phyloP scores from a whole-genome alignment of 2,888 invertebrate genomes.

The Hartigia nigra region DNA sequence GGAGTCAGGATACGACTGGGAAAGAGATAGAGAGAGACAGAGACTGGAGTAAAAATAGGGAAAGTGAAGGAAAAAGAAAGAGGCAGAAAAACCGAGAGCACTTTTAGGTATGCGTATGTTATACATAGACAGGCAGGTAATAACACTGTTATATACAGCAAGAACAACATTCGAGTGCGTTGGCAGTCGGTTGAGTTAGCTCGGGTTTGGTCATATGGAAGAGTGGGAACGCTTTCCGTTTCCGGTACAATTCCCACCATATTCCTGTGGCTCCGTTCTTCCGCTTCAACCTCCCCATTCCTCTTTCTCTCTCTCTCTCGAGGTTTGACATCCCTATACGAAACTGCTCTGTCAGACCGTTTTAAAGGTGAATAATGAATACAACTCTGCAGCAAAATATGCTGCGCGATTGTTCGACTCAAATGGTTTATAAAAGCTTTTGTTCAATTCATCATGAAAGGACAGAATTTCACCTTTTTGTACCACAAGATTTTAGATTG shows the following conservation, averaged over 20 bases:
- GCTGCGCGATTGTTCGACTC: neutral
- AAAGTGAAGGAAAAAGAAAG: too few species aligned
- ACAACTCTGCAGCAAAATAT: neutral
- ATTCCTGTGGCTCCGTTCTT: conserved; percentile 33
- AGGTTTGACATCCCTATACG: neutral
- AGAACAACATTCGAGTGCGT: neutral
- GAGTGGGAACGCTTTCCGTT: conserved; percentile 47
- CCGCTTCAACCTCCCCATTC: conserved; percentile 17
- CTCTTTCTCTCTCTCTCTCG: neutral
- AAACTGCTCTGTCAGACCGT: neutral
- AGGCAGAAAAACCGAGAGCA: too few species aligned
- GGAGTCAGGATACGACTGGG: neutral
- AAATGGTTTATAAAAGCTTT: neutral
- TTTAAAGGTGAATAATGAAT: conserved; percentile 2
- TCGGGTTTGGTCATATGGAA: conserved; percentile 42
- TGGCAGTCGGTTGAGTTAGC: neutral
- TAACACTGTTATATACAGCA: neutral
- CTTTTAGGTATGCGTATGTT: too few species aligned
- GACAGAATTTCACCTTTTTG: neutral
- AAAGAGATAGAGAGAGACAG: neutral
- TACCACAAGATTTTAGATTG: neutral
- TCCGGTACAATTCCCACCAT: conserved; percentile 47
- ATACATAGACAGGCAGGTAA: too few species aligned
- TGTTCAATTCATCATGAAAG: neutral
- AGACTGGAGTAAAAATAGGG: neutral